phyloP scores from a whole-genome alignment of 2,888 invertebrate species.

The Yponomeuta evonymella region DNA sequence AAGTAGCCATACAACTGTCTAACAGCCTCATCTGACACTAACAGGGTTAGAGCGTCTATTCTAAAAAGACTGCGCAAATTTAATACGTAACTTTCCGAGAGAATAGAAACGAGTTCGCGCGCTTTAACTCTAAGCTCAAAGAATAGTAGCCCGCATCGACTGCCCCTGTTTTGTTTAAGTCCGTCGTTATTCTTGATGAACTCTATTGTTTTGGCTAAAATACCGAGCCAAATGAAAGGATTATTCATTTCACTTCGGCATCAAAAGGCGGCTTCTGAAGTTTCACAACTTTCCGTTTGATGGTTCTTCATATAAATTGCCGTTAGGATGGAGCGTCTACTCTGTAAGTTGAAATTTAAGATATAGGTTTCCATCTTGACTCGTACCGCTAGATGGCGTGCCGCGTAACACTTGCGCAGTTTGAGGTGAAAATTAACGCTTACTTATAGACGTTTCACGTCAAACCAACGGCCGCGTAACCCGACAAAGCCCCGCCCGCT shows the following conservation, averaged over 20 bases:
- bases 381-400: no score
- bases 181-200: constrained; percentile 67
- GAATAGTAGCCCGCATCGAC: constrained; percentile 32
- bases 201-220: constrained; percentile 59
- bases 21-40: no score
- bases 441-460: no score
- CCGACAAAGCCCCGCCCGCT: no score
- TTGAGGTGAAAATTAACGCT: no score
- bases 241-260: constrained; percentile 57
- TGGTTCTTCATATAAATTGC: constrained; percentile 47
- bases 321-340: constrained; percentile 27
- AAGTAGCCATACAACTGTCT: no score
- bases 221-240: constrained; percentile 58
- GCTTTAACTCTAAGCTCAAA: neutral
- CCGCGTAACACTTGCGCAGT: no score
- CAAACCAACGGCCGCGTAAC: no score
- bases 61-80: no score
- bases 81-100: no score
- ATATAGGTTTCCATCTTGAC: no score
- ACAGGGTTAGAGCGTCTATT: no score
- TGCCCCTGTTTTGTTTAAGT: constrained; percentile 66
- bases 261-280: constrained; percentile 54
- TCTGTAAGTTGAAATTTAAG: neutral
- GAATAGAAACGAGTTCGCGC: neutral
- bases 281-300: constrained; percentile 45